phyloP scores from a whole-genome alignment of 2,888 invertebrate species.

The Druceiella hillmani region DNA sequence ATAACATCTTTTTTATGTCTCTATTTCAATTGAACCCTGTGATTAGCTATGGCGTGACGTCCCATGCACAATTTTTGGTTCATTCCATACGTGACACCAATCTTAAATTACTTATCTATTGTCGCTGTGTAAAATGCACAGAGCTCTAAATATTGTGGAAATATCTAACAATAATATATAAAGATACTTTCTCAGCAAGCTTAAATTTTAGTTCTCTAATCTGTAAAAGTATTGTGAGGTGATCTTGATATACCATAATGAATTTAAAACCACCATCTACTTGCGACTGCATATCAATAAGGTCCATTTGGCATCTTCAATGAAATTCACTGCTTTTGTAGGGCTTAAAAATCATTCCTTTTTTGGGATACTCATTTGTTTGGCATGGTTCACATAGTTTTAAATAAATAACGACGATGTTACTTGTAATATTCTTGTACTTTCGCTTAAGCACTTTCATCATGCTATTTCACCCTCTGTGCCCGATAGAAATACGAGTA shows the following conservation, averaged over 20 bases:
- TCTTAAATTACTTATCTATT: conserved; percentile 17
- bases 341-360: not conserved
- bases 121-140: conserved; percentile 19
- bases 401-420: conserved; percentile 14
- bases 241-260: not conserved
- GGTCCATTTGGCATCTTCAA: conserved; percentile 2
- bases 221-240: conserved; percentile 6
- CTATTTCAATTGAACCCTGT: conserved; percentile 4
- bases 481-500: conserved; percentile 13
- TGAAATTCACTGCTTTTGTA: conserved; percentile 6
- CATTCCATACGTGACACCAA: conserved; percentile 18
- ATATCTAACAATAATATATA: conserved; percentile 16
- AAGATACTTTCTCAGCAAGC: not conserved
- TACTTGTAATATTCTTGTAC: conserved; percentile 17
- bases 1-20: conserved; percentile 12
- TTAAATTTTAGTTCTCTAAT: conserved; percentile 6
- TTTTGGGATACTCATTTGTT: conserved; percentile 1
- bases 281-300: conserved; percentile 1
- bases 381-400: conserved; percentile 4
- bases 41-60: too few species aligned
- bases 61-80: conserved; percentile 27
- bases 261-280: conserved; percentile 1
- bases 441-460: conserved; percentile 13
- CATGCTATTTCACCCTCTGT: conserved; percentile 17
- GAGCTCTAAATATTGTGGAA: conserved; percentile 19